Conservation (phyloP, 2,113 vertebrate species). For the Bubo bubo region DNA sequence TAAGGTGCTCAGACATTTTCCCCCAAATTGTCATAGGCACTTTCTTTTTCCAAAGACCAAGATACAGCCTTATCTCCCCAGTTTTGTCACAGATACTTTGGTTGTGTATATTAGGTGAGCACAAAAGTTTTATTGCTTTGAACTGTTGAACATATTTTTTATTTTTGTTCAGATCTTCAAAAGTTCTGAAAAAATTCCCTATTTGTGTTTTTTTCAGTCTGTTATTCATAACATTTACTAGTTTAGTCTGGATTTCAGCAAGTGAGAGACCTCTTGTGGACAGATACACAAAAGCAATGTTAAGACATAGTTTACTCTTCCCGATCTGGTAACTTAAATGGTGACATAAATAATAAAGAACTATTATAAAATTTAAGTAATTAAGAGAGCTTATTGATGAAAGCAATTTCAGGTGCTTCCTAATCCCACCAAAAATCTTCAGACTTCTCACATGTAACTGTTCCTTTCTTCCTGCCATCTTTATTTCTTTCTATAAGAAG, state of each 20-base stretch:
- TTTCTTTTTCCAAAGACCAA: not conserved
- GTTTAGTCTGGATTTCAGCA: not conserved
- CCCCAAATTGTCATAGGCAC: not conserved
- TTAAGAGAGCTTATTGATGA: not conserved
- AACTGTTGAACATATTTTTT: not conserved
- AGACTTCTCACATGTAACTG: not conserved
- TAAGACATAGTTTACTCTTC: not conserved
- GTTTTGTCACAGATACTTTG: not conserved
- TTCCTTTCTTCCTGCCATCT: not conserved
- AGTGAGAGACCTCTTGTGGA: conserved; percentile 55
- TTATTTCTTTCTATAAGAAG: not conserved
- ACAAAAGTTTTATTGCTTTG: not conserved
- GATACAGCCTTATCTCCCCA: fast-evolving
- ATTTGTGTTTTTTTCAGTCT: not conserved
- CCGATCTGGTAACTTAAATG: not conserved
- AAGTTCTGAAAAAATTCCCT: not conserved
- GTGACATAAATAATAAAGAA: not conserved
- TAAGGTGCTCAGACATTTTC: not conserved
- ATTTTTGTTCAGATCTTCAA: not conserved
- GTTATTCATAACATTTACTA: not conserved
- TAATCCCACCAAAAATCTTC: not conserved
- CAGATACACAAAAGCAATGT: not conserved
- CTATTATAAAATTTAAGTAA: not conserved
- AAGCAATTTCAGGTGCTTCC: not conserved
- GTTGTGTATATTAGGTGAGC: not conserved